phyloP scores from a whole-genome alignment of 1,140 invertebrate genomes.

The Papilio polytes region DNA sequence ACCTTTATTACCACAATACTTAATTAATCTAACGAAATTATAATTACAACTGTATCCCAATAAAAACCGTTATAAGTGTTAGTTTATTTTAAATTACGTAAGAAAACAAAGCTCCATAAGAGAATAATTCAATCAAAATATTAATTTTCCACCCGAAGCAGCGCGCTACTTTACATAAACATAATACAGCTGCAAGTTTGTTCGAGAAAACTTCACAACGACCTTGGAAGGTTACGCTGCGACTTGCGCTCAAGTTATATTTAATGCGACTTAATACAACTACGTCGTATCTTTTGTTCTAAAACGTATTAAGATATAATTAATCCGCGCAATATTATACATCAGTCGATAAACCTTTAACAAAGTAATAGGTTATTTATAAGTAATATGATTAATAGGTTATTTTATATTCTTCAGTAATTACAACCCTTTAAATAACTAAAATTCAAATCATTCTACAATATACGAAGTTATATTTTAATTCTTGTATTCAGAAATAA shows the following conservation, averaged over 20 bases:
- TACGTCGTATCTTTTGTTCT: slow-evolving; percentile 26
- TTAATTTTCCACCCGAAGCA: slow-evolving; percentile 23
- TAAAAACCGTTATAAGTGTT: background rate
- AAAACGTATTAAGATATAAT: slow-evolving; percentile 2
- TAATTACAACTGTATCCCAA: too few relatives aligned
- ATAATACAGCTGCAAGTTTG: slow-evolving; percentile 66
- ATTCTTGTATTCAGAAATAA: background rate
- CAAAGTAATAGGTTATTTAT: background rate
- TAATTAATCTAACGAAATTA: too few relatives aligned
- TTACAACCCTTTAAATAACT: background rate
- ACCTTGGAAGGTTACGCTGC: slow-evolving; percentile 74
- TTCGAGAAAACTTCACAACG: slow-evolving; percentile 77
- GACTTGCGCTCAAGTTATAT: slow-evolving; percentile 74
- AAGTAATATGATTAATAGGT: background rate
- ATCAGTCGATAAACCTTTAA: background rate
- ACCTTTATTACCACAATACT: too few relatives aligned
- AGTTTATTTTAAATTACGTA: slow-evolving; percentile 19
- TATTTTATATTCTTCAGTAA: too few relatives aligned
- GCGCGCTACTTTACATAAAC: background rate
- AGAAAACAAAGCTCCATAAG: slow-evolving; percentile 7
- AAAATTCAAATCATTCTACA: background rate
- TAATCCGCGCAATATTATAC: background rate
- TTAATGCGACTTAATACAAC: slow-evolving; percentile 1
- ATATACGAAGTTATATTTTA: background rate
- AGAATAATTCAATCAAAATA: slow-evolving; percentile 30